Evolutionary conservation across 2,888 invertebrate genomes (phyloP).

Genomic region (Heliconius erato): DNA sequence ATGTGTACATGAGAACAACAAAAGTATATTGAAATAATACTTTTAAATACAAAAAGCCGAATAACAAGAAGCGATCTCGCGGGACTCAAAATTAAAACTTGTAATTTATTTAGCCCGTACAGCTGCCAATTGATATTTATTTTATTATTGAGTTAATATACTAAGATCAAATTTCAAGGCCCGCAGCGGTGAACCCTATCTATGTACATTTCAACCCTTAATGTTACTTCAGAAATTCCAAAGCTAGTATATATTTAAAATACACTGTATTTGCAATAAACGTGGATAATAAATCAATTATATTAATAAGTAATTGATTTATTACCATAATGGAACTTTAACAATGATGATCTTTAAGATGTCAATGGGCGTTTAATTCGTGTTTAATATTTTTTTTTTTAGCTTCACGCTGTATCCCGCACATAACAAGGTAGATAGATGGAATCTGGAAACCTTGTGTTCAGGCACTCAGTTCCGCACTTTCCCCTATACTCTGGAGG

Average conservation of each 20-base stretch:
- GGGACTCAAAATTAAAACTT: slow-evolving; percentile 44
- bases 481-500: too few species aligned
- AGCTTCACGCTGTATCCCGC: not conserved
- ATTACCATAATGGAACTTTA: not conserved
- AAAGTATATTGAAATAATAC: not conserved
- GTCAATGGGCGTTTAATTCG: not conserved
- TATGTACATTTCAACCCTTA: slow-evolving; percentile 29
- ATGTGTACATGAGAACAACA: not conserved
- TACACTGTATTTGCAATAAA: slow-evolving; percentile 32
- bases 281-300: slow-evolving; percentile 25
- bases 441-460: too few species aligned
- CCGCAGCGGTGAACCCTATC: slow-evolving; percentile 32
- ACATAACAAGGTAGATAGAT: too few species aligned
- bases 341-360: not conserved
- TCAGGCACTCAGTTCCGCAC: too few species aligned
- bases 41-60: slow-evolving; percentile 26
- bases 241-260: slow-evolving; percentile 33
- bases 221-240: slow-evolving; percentile 35
- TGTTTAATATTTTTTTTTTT: not conserved
- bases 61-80: slow-evolving; percentile 13
- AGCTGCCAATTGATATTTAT: slow-evolving; percentile 41
- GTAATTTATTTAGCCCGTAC: slow-evolving; percentile 38
- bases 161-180: slow-evolving; percentile 47
- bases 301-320: not conserved
- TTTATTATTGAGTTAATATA: slow-evolving; percentile 44